phyloP scores from a whole-genome alignment of 2,113 vertebrate genomes.

The Chaetodon trifascialis region DNA sequence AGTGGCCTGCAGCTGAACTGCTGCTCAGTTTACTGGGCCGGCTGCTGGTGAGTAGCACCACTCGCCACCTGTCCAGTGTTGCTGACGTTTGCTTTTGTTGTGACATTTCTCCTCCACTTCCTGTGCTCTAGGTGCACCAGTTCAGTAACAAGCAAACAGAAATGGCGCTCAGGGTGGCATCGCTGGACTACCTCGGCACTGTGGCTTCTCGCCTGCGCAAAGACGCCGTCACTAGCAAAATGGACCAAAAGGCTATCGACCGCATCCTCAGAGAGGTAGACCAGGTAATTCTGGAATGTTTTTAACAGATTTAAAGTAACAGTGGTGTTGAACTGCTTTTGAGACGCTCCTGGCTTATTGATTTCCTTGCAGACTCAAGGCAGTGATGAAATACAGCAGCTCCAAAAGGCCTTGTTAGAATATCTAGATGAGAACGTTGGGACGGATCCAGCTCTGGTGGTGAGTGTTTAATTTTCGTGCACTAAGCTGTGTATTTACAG shows the following conservation, averaged over 20 bases:
- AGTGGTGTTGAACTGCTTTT: constrained; percentile 7
- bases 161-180: constrained; percentile 98
- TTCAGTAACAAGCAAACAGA: constrained; percentile 99
- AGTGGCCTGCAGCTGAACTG: constrained; percentile 98
- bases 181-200: constrained; percentile 98
- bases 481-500: background rate
- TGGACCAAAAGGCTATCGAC: constrained; percentile 95
- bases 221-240: constrained; percentile 95
- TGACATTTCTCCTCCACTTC: background rate
- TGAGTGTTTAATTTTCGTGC: constrained; percentile 75
- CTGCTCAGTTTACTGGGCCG: constrained; percentile 96
- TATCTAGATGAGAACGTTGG: constrained; percentile 93
- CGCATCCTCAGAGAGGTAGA: constrained; percentile 94
- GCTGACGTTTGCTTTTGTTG: background rate
- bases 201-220: constrained; percentile 95
- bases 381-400: constrained; percentile 93
- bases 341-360: constrained; percentile 13
- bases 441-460: constrained; percentile 91
- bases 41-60: constrained; percentile 88
- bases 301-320: background rate
- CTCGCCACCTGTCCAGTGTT: background rate
- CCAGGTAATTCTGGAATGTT: background rate
- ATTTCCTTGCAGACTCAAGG: constrained; percentile 67
- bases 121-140: constrained; percentile 92
- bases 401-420: constrained; percentile 94